A percentile compares a stretch with the other conserved stretches of the same genome.
Evolutionary conservation across 2,888 invertebrate species (phyloP).

Genomic region (Acleris literana): DNA sequence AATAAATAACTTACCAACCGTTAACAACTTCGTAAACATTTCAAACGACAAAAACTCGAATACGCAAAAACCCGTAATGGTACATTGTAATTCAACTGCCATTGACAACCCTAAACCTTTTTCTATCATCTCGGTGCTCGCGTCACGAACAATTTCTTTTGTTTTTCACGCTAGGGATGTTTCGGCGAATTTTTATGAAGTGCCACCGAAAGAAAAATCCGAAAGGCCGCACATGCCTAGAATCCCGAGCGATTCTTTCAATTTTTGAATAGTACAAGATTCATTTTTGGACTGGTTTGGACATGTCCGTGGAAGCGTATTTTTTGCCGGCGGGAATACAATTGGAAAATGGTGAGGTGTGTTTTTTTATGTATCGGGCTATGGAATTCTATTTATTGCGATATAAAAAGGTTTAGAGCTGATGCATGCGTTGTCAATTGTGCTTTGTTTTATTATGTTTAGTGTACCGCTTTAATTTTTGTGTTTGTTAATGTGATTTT

Average conservation of each 20-base stretch:
- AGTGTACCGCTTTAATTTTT: too few species aligned
- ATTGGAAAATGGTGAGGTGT: too few species aligned
- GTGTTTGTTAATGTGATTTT: too few species aligned
- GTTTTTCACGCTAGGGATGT: conserved; percentile 35
- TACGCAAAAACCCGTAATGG: conserved; percentile 10
- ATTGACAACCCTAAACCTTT: conserved; percentile 43
- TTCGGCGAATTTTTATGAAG: conserved; percentile 40
- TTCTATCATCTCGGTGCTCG: conserved; percentile 36
- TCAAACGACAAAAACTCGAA: too few species aligned
- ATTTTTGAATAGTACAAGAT: conserved; percentile 35
- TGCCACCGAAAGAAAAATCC: conserved; percentile 37
- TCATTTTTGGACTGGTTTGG: conserved; percentile 22
- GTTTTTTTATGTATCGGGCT: too few species aligned
- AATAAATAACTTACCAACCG: too few species aligned
- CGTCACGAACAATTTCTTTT: conserved; percentile 39
- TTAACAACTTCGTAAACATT: too few species aligned
- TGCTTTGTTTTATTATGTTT: too few species aligned
- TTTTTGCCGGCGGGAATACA: too few species aligned
- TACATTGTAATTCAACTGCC: conserved; percentile 7
- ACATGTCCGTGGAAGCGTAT: conserved; percentile 4
- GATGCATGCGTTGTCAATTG: too few species aligned
- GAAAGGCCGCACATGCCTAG: conserved; percentile 34
- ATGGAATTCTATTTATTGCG: too few species aligned
- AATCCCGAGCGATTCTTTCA: conserved; percentile 35
- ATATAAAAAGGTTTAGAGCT: too few species aligned